Percentiles rank a stretch among this genome's conserved stretches.
Conservation (phyloP, 2,113 vertebrate species). For the Lophochroa leadbeateri region DNA sequence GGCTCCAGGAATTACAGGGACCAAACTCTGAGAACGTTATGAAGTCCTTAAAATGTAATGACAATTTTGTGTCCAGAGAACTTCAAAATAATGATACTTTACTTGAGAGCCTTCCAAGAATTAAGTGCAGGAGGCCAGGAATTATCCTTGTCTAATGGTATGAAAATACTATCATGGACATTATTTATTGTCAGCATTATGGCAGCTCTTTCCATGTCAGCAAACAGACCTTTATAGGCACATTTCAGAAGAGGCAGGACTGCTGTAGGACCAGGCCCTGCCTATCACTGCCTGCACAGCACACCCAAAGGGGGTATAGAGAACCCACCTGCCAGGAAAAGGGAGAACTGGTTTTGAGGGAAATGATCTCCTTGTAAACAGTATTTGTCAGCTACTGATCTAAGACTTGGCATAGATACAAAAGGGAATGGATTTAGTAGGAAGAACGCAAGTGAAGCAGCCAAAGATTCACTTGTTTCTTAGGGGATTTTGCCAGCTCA, state of each 20-base stretch:
- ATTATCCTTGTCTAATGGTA: slow-evolving; percentile 33
- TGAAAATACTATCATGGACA: neutral
- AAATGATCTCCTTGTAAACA: neutral
- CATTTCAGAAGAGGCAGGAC: neutral
- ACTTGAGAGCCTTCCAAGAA: slow-evolving; percentile 49
- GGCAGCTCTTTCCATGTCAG: neutral
- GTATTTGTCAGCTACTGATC: neutral
- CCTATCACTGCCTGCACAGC: neutral
- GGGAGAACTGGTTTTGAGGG: neutral
- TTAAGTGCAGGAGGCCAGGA: neutral
- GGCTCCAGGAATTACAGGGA: neutral
- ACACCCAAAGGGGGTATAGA: neutral
- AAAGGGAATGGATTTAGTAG: neutral
- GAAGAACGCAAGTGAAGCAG: neutral
- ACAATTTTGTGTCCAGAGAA: neutral
- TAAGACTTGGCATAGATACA: neutral
- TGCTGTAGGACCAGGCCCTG: neutral
- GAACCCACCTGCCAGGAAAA: neutral
- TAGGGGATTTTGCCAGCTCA: neutral
- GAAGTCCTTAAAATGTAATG: neutral
- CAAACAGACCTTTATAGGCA: neutral
- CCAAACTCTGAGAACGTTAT: neutral
- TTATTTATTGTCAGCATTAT: slow-evolving; percentile 5
- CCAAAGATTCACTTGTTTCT: neutral
- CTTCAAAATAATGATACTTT: neutral